Base-by-base conservation (phyloP, 2,797 vertebrate species). In the Helicolenus hilgendorfi region DNA sequence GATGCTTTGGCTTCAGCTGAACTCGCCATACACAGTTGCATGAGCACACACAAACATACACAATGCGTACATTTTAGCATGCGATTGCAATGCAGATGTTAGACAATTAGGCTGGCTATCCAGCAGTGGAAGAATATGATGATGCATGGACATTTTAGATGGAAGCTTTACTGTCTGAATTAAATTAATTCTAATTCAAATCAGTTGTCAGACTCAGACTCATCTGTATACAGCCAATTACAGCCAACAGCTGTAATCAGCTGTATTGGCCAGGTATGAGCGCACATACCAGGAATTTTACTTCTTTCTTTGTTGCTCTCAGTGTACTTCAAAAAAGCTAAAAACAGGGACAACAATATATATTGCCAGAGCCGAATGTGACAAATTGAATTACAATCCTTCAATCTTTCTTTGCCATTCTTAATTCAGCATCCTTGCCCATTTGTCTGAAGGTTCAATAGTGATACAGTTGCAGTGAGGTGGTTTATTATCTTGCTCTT, bases 321-420 rank as follows among this genome's bases (percentile, higher is more conserved):
- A 22, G 11, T 55, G 49, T n/a, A 53, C 38, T 41, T 36, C 0
- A 49, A 49, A 20, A 0, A 20, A 49, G 45, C 18, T 0, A 7
- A 49, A 49, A 0, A 20, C 7, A 49, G 20, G 45, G 45, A 49
- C 45, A 49, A 49, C 45, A 1, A 45, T 38, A 22, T 29, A 56
- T 14, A 63, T 38, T 83, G 33, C 71, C n/a, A 33, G 20, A 77
- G 1, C 27, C 38, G 9, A 77, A n/a, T 49, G 35, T 65, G 53
- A 55, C 29, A 60, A 27, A 58, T 55, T 20, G 2, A 72, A 35
- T 27, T 8, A 3, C 24, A 29, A 70, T 58, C 27, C 65, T 27
- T 18, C 11, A 15, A 33, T 26, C 55, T 20, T 18, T 33, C 31
- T 15, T 20, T 65, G 55, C 24, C 31, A n/a, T 58, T 49, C 29